A percentile compares a stretch with the other conserved stretches of the same genome.
phyloP scores from a whole-genome alignment of 2,888 invertebrate genomes.

The Amphipyra tragopoginis region DNA sequence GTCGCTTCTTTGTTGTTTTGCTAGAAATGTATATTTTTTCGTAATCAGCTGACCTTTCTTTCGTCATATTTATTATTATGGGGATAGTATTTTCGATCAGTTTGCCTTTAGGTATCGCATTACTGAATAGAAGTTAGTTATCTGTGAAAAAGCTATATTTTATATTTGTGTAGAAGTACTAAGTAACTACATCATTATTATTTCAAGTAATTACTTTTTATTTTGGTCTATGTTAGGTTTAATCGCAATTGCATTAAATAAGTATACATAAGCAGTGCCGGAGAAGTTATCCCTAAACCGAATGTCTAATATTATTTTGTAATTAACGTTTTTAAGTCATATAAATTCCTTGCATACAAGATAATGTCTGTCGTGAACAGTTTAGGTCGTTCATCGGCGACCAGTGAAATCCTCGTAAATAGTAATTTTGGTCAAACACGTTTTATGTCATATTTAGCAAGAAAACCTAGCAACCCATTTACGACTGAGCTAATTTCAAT shows the following conservation, averaged over 20 bases:
- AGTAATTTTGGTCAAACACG: no score
- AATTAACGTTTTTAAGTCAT: no score
- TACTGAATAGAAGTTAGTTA: constrained; percentile 1
- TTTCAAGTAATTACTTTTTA: not conserved
- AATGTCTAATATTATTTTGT: no score
- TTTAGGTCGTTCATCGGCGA: no score
- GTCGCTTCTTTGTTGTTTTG: constrained; percentile 62
- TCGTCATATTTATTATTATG: not conserved
- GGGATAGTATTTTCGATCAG: not conserved
- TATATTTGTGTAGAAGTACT: not conserved
- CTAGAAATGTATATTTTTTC: constrained; percentile 12
- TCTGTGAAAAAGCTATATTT: no score
- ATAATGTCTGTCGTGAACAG: no score
- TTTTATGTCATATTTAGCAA: no score
- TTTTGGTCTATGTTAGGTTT: constrained; percentile 14
- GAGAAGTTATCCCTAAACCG: not conserved
- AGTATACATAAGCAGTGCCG: constrained; percentile 20
- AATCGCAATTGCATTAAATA: constrained; percentile 1
- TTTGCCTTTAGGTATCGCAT: constrained; percentile 12
- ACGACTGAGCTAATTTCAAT: no score
- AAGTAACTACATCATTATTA: not conserved
- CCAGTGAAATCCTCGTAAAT: no score
- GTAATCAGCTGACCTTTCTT: constrained; percentile 2
- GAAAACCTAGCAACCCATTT: no score
- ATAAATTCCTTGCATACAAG: no score